These are phyloP conservation scores for Perithous albicinctus DNA, from an alignment of 2,888 invertebrate genomes.

Conservation along the genomic window DNA sequence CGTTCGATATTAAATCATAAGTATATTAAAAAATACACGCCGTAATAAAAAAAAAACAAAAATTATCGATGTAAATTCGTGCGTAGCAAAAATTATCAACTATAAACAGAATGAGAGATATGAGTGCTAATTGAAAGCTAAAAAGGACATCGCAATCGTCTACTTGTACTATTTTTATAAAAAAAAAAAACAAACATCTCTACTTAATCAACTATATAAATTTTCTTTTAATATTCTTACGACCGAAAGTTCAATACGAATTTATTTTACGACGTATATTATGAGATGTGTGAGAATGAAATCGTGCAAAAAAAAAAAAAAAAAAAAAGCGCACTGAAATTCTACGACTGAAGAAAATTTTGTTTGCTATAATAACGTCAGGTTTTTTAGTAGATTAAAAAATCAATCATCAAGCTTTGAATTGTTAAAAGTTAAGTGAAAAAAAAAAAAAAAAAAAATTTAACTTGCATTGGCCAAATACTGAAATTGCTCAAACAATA, in stretches of 20 bases:
- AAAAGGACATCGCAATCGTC: conserved; percentile 1
- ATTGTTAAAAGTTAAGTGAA: neutral
- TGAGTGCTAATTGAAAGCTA: neutral
- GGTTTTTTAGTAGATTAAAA: neutral
- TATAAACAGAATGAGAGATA: neutral
- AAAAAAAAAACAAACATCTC: too few relatives aligned
- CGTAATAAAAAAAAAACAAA: too few relatives aligned
- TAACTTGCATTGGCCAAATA: neutral
- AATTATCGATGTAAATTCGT: neutral
- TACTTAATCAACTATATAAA: conserved; percentile 9
- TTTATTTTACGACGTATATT: conserved; percentile 7
- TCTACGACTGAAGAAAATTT: neutral
- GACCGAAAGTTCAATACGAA: neutral
- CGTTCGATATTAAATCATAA: too few relatives aligned
- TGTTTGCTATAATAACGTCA: neutral
- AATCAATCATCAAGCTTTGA: neutral
- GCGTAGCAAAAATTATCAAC: too few relatives aligned
- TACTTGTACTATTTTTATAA: conserved; percentile 75
- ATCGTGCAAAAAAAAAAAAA: neutral
- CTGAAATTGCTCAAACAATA: conserved; percentile 13
- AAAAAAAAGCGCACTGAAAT: too few relatives aligned
- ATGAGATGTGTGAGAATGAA: neutral
- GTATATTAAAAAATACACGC: too few relatives aligned
- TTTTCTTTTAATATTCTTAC: neutral
- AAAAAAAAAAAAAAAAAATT: neutral